These are phyloP conservation scores for Belgica antarctica DNA, from an alignment of 2,888 invertebrate species.

Conservation along the genomic window DNA sequence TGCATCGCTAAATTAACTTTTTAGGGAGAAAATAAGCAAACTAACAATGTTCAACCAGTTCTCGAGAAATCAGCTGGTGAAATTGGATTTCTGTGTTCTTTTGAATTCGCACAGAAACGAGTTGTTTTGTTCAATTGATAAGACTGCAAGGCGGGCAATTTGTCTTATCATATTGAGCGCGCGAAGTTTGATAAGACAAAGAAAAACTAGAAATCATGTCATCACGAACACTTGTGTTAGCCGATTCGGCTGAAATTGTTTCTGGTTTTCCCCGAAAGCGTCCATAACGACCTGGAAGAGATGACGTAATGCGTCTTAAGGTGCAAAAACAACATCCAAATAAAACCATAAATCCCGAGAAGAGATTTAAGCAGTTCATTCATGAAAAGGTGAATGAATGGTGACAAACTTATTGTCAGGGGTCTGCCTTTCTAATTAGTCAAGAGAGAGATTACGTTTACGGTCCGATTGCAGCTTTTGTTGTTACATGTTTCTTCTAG, in stretches of 20 bases:
- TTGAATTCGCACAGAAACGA: neutral
- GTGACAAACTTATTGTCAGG: conserved; percentile 20
- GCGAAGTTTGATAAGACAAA: conserved; percentile 9
- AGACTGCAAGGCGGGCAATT: neutral
- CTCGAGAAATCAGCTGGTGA: neutral
- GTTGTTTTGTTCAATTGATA: conserved; percentile 1
- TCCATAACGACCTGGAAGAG: neutral
- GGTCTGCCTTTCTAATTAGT: conserved; percentile 8
- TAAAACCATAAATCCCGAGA: conserved; percentile 3
- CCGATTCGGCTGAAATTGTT: neutral
- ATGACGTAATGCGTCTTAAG: neutral
- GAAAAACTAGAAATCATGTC: neutral
- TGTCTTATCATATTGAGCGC: neutral
- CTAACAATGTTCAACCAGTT: neutral
- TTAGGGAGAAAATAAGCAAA: neutral
- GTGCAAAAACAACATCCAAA: neutral
- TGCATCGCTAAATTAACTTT: neutral
- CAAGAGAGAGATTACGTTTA: conserved; percentile 19
- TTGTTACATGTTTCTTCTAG: too few species aligned
- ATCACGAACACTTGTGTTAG: neutral
- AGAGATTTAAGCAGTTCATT: neutral
- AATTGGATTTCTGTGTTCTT: conserved; percentile 12
- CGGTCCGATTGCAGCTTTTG: conserved; percentile 10
- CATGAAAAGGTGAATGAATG: conserved; percentile 17
- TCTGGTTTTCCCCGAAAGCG: neutral